Evolutionary conservation across 2,113 vertebrate species (phyloP).

Genomic region (Burhinus oedicnemus): DNA sequence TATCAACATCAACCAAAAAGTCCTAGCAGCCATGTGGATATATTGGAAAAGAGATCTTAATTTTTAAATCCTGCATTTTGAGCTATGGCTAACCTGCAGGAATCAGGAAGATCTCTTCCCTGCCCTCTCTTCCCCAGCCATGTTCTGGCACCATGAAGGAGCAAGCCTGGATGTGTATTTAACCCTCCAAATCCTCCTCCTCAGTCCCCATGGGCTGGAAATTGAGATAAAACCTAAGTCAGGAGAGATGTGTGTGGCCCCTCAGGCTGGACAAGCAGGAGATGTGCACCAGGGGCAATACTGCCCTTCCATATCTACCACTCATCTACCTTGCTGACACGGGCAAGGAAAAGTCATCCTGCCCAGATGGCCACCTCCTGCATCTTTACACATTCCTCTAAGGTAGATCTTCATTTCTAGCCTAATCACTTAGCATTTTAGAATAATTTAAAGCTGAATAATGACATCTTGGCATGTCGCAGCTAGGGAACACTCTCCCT

Average conservation of each 20-base stretch:
- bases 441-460: not conserved
- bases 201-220: not conserved
- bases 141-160: not conserved
- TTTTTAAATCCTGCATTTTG: not conserved
- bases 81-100: not conserved
- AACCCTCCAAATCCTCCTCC: not conserved
- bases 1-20: not conserved
- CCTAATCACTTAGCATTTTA: not conserved
- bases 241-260: accelerated
- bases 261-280: not conserved
- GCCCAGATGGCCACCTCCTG: not conserved
- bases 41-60: not conserved
- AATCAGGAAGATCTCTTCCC: not conserved
- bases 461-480: not conserved
- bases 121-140: not conserved
- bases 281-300: accelerated
- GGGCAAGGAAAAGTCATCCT: not conserved
- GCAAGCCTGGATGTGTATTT: not conserved
- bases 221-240: not conserved
- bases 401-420: not conserved
- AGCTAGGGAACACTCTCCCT: not conserved
- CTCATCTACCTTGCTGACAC: not conserved
- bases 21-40: accelerated
- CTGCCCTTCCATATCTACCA: not conserved
- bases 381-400: not conserved